Evolutionary conservation across 1,140 invertebrate species (phyloP), one percentile per base, ranked within the genome.

Genomic region (Tetramorium alpestre): DNA sequence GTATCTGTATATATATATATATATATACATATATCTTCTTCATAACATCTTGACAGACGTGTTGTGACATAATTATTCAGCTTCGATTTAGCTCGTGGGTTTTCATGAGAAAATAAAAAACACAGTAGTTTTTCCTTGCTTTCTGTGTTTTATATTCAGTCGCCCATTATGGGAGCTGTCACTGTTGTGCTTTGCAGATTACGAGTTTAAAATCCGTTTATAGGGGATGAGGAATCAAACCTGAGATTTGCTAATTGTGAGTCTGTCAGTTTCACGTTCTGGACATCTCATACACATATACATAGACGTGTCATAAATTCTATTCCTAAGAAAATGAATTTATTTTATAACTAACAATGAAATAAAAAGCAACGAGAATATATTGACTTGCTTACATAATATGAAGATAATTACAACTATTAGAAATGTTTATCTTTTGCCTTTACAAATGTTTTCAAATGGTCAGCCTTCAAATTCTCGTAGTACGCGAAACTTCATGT

Each of bases 21-120:
- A 22, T 22, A 22, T 38, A 47, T 47, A 25, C 33, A 62, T 62
- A 41, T 65, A 41, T 65, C 33, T 65, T 65, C 60, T 64, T 64
- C 1, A 41, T 65, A 41, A 65, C 3, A 41, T 65, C 8, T 65
- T 65, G 64, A n/a, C 18, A 65, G 38, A 65, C 41, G 64, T 18
- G n/a, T 65, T 22, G 64, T 65, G 38, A 65, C 64, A 65, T 18
- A 41, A 41, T 64, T 64, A 38, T 65, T 65, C 8, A 65, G 33
- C 18, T 41, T 41, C 4, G 3, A 41, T 65, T 2, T 18, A 49
- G 4, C 8, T 5, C 10, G 22, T 65, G 18, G 10, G 38, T 65
- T 44, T 18, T 10, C 10, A 44, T 65, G 16, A 16, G 16, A 64
- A 64, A 18, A 8, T 33, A 65, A 65, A n/a, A 38, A 65, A 33